Percentiles rank a stretch among this genome's conserved stretches.
Evolutionary conservation across 2,797 vertebrate genomes (phyloP).

Genomic region (Netta rufina): DNA sequence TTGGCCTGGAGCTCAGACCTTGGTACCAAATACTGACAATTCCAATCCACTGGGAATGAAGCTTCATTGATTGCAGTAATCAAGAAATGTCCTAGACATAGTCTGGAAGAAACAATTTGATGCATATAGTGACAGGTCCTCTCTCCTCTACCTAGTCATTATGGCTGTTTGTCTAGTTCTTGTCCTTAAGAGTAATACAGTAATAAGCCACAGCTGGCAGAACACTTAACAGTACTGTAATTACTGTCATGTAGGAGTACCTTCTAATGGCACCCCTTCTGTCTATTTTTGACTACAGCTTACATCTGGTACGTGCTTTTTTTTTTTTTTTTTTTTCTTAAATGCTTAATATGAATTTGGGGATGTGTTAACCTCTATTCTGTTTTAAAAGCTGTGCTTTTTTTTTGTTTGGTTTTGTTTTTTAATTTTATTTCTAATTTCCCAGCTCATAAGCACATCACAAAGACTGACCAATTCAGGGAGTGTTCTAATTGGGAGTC

Average conservation of each 20-base stretch:
- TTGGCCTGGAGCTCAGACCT: neutral
- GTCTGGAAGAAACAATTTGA: neutral
- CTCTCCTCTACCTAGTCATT: neutral
- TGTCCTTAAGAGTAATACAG: neutral
- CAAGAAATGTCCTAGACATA: neutral
- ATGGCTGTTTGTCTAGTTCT: neutral
- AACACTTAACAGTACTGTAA: neutral
- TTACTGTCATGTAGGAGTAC: neutral
- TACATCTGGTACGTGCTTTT: neutral
- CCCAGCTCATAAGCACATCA: constrained; percentile 87
- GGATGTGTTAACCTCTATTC: neutral
- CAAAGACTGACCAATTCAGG: constrained; percentile 84
- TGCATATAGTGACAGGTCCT: neutral
- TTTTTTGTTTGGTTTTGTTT: neutral
- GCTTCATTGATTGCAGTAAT: neutral
- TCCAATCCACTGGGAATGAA: neutral
- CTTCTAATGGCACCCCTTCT: neutral
- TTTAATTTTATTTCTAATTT: constrained; percentile 1
- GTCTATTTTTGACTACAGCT: neutral
- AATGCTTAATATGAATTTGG: neutral
- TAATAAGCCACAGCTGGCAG: neutral
- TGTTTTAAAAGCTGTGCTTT: neutral
- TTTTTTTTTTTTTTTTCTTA: neutral
- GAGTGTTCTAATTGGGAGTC: constrained; percentile 84
- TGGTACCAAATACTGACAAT: neutral